A percentile compares a stretch with the other conserved stretches of the same genome.
Evolutionary conservation across 2,113 vertebrate genomes (phyloP).

Genomic region (Mustelus asterias): DNA sequence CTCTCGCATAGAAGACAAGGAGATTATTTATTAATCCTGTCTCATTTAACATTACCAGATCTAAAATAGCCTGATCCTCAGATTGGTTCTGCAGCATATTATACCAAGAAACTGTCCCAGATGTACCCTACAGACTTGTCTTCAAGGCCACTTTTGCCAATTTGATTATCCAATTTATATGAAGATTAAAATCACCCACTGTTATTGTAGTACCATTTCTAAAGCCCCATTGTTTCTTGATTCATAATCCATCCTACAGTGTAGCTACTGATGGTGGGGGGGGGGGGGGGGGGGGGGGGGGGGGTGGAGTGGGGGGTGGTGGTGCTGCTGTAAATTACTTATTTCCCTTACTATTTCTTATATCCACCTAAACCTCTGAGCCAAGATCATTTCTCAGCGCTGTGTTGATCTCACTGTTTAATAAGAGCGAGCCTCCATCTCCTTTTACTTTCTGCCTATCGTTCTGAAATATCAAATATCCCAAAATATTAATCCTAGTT

Average conservation of each 20-base stretch:
- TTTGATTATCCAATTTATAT: no score
- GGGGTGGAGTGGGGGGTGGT: no score
- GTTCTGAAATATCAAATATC: background rate
- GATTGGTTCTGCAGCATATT: background rate
- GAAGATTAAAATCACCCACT: no score
- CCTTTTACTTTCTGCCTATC: background rate
- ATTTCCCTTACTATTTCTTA: no score
- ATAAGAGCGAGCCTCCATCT: background rate
- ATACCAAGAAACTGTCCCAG: background rate
- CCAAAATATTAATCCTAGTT: background rate
- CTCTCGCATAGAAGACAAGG: background rate
- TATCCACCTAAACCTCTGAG: no score
- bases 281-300: no score
- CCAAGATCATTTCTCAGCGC: no score
- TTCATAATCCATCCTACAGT: background rate
- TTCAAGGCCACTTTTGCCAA: no score
- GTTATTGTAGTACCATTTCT: background rate
- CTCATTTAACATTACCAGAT: background rate
- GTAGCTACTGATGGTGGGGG: no score
- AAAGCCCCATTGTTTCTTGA: background rate
- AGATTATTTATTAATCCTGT: background rate
- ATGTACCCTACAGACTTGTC: background rate
- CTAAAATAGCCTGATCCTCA: background rate
- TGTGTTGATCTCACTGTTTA: background rate
- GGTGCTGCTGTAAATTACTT: background rate